phyloP scores from a whole-genome alignment of 2,797 vertebrate species.

The Rhyacichthys aspro region DNA sequence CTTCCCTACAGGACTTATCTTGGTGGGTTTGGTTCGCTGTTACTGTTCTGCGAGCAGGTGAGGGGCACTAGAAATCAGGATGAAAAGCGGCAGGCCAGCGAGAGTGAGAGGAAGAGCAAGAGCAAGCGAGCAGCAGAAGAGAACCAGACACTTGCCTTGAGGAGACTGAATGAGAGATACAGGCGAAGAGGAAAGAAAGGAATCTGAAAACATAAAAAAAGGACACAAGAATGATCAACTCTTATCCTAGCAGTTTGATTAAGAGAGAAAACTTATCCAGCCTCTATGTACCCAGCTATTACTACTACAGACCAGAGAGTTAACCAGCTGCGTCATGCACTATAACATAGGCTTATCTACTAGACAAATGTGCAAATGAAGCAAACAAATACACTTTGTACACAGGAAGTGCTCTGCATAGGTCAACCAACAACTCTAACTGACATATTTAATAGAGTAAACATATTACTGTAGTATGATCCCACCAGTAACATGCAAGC shows the following conservation, averaged over 20 bases:
- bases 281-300: slow-evolving; percentile 5
- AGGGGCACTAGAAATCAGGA: slow-evolving; percentile 78
- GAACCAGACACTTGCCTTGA: slow-evolving; percentile 93
- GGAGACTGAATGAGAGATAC: slow-evolving; percentile 96
- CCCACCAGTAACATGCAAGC: too few relatives aligned
- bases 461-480: too few relatives aligned
- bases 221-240: slow-evolving; percentile 80
- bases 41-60: slow-evolving; percentile 64
- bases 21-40: slow-evolving; percentile 25
- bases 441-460: too few relatives aligned
- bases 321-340: slow-evolving; percentile 2
- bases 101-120: slow-evolving; percentile 65
- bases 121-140: slow-evolving; percentile 80
- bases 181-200: slow-evolving; percentile 94
- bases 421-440: too few relatives aligned
- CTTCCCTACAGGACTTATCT: slow-evolving; percentile 10
- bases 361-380: slow-evolving; percentile 2
- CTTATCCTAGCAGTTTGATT: slow-evolving; percentile 49
- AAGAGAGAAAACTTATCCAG: slow-evolving; percentile 46
- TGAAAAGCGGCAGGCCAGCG: slow-evolving; percentile 77
- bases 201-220: slow-evolving; percentile 91
- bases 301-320: background rate
- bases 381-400: background rate
- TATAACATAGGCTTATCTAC: background rate
- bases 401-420: too few relatives aligned